These are phyloP conservation scores for Daphoenositta chrysoptera DNA, from an alignment of 2,113 vertebrate species.

Conservation along the genomic window DNA sequence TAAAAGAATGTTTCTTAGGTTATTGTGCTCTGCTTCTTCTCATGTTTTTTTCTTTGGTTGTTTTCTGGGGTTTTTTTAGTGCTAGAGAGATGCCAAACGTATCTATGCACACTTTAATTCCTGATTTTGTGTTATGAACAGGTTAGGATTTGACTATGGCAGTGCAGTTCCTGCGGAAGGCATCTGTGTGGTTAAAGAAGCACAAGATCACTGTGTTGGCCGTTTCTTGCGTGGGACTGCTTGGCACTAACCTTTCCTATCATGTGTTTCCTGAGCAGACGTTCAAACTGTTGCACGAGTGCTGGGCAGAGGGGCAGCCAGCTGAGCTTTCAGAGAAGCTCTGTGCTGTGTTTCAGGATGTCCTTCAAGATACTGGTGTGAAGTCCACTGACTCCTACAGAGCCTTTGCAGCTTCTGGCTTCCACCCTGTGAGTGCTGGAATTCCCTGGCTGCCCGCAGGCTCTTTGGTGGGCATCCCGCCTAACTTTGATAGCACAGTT, in stretches of 20 bases:
- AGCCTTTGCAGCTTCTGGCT: constrained; percentile 85
- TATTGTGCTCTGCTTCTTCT: background rate
- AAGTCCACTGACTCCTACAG: constrained; percentile 64
- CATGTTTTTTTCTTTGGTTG: background rate
- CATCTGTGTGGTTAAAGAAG: constrained; percentile 77
- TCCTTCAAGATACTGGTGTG: constrained; percentile 75
- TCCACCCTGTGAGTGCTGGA: constrained; percentile 87
- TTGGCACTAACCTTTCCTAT: constrained; percentile 80
- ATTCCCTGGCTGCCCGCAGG: constrained; percentile 84
- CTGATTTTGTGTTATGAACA: constrained; percentile 45
- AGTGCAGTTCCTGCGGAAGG: constrained; percentile 65
- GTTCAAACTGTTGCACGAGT: constrained; percentile 81
- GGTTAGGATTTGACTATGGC: constrained; percentile 72
- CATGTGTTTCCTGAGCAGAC: constrained; percentile 81
- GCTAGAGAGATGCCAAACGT: background rate
- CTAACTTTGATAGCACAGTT: constrained; percentile 79
- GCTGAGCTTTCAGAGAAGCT: constrained; percentile 71
- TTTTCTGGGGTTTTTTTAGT: background rate
- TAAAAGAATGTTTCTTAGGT: background rate
- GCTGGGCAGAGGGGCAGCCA: constrained; percentile 82
- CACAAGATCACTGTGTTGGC: constrained; percentile 77
- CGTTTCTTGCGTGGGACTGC: constrained; percentile 79
- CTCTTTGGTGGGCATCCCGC: constrained; percentile 84
- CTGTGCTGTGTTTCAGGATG: constrained; percentile 76
- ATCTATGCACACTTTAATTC: background rate